Conservation (phyloP, 2,888 invertebrate species). For the Caenorhabditis panamensis region DNA sequence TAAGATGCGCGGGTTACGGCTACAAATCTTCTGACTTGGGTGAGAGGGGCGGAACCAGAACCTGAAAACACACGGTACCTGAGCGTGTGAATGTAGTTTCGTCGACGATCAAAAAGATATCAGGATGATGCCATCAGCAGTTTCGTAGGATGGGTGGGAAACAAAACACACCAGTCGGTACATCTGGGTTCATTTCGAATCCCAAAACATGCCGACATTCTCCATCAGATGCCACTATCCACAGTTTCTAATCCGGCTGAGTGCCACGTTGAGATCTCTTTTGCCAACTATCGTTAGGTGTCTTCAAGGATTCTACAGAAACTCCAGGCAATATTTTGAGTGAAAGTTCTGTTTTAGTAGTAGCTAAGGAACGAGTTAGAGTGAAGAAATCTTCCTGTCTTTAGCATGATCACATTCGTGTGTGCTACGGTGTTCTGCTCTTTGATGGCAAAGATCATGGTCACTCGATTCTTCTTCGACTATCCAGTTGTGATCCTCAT, state of each 20-base stretch:
- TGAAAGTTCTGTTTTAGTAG: too few relatives aligned
- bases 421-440: slow-evolving; percentile 61
- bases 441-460: slow-evolving; percentile 64
- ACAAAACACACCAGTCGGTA: neutral
- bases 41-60: neutral
- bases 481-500: slow-evolving; percentile 83
- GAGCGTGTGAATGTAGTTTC: neutral
- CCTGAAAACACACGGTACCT: neutral
- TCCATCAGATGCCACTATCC: neutral
- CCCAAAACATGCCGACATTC: neutral
- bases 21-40: too few relatives aligned
- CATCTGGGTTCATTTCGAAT: neutral
- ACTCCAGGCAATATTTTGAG: neutral
- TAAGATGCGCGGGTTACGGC: neutral
- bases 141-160: neutral
- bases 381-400: neutral
- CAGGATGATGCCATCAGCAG: neutral
- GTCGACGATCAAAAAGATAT: neutral
- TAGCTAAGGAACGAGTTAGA: neutral
- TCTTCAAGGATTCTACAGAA: neutral
- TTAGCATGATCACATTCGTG: slow-evolving; percentile 62
- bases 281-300: neutral
- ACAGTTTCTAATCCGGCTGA: neutral
- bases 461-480: slow-evolving; percentile 82
- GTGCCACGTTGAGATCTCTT: neutral